A percentile compares a stretch with the other conserved stretches of the same genome.
Evolutionary conservation across 1,140 invertebrate species (phyloP).

Genomic region (Ceratina australensis): DNA sequence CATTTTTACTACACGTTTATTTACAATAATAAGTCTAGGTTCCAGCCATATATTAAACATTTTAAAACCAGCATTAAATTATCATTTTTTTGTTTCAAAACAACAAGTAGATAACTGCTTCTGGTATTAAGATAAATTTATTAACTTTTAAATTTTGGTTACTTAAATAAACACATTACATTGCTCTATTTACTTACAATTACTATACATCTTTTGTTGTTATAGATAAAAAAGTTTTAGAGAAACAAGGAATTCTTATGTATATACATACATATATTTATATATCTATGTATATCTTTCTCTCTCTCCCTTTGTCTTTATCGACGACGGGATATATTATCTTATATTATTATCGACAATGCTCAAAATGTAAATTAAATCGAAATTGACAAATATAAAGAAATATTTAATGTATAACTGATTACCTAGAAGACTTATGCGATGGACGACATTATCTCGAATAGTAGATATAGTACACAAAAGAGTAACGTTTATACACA

Average conservation of each 20-base stretch:
- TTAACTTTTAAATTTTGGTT: slow-evolving; percentile 3
- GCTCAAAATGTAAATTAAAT: background rate
- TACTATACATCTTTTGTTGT: background rate
- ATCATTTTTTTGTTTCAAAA: slow-evolving; percentile 12
- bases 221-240: slow-evolving; percentile 17
- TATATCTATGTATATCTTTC: too few relatives aligned
- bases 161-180: slow-evolving; percentile 23
- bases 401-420: slow-evolving; percentile 38
- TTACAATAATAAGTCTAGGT: slow-evolving; percentile 20
- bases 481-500: slow-evolving; percentile 43
- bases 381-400: slow-evolving; percentile 16
- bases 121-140: slow-evolving; percentile 12
- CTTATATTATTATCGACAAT: background rate
- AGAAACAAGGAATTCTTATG: slow-evolving; percentile 23
- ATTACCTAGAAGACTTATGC: slow-evolving; percentile 48
- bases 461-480: slow-evolving; percentile 26
- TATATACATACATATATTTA: background rate
- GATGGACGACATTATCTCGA: slow-evolving; percentile 25
- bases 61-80: background rate
- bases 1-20: slow-evolving; percentile 18
- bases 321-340: background rate
- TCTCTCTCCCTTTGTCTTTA: too few relatives aligned
- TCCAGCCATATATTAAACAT: slow-evolving; percentile 27
- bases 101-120: background rate
- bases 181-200: background rate